A percentile compares a stretch with the other conserved stretches of the same genome.
phyloP scores from a whole-genome alignment of 2,113 vertebrate genomes.

The Cervus canadensis region DNA sequence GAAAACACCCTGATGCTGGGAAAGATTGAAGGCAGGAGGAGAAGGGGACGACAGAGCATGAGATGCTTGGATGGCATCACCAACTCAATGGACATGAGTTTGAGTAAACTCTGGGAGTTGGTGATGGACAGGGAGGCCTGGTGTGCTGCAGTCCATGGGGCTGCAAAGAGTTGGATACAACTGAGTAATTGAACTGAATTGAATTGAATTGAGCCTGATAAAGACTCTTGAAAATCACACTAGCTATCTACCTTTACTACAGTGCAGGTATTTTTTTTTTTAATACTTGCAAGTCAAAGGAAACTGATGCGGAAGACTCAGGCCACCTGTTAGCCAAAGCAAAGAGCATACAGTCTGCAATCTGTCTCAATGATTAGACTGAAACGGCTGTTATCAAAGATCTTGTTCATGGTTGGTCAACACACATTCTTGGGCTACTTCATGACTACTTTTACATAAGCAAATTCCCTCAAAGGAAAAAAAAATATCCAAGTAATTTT shows the following conservation, averaged over 20 bases:
- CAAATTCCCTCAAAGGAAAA: conserved; percentile 11
- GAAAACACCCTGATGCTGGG: not conserved
- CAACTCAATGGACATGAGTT: not conserved
- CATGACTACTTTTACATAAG: not conserved
- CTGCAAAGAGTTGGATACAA: not conserved
- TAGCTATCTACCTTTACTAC: not conserved
- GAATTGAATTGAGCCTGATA: not conserved
- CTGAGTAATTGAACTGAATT: not conserved
- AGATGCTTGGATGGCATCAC: not conserved
- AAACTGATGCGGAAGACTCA: not conserved
- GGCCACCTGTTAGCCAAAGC: not conserved
- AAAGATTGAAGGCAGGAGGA: not conserved
- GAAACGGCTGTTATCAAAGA: not conserved
- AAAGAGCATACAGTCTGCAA: not conserved
- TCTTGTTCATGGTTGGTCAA: not conserved
- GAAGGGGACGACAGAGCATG: not conserved
- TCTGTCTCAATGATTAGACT: not conserved
- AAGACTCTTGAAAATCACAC: not conserved
- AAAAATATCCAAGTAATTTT: not conserved
- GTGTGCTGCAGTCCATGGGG: not conserved
- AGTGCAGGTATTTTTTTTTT: not conserved
- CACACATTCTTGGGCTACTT: not conserved
- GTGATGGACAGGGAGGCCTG: not conserved
- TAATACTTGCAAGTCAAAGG: not conserved
- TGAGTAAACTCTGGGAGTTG: not conserved